A percentile compares a stretch with the other conserved stretches of the same genome.
Conservation (phyloP, 2,113 vertebrate genomes). For the Microcebus jonahi region DNA sequence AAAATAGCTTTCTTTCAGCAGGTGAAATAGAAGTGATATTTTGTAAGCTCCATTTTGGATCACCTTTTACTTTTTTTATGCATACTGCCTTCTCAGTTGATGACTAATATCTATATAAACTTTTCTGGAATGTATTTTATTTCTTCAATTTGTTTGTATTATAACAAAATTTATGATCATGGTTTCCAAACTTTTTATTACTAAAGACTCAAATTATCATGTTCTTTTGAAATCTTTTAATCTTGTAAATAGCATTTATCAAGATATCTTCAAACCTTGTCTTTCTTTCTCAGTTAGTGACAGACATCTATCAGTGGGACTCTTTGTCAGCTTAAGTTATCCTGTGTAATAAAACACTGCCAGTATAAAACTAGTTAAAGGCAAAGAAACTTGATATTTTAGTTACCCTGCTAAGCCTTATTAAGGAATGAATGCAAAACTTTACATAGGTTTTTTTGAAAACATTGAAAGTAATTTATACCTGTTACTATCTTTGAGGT, state of each 20-base stretch:
- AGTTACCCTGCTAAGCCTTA: not conserved
- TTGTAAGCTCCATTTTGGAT: not conserved
- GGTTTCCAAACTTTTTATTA: not conserved
- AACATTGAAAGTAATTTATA: not conserved
- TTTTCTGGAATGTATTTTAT: not conserved
- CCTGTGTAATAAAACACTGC: not conserved
- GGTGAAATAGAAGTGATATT: not conserved
- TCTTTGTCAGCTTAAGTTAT: not conserved
- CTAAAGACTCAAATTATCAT: not conserved
- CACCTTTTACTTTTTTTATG: not conserved
- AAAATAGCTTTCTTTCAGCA: not conserved
- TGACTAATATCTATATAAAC: not conserved
- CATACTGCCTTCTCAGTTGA: not conserved
- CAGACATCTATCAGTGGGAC: not conserved
- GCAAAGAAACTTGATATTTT: slow-evolving; percentile 12
- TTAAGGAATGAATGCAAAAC: not conserved
- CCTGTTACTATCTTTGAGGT: not conserved
- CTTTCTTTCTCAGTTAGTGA: not conserved
- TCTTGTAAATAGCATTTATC: not conserved
- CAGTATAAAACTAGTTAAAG: not conserved
- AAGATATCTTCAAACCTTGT: not conserved
- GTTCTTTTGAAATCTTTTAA: slow-evolving; percentile 7
- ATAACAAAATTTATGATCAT: not conserved
- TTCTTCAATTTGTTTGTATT: not conserved
- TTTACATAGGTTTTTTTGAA: not conserved